A percentile compares a stretch with the other conserved stretches of the same genome.
Conservation (phyloP, 1,140 invertebrate genomes). For the Batillaria attramentaria region DNA sequence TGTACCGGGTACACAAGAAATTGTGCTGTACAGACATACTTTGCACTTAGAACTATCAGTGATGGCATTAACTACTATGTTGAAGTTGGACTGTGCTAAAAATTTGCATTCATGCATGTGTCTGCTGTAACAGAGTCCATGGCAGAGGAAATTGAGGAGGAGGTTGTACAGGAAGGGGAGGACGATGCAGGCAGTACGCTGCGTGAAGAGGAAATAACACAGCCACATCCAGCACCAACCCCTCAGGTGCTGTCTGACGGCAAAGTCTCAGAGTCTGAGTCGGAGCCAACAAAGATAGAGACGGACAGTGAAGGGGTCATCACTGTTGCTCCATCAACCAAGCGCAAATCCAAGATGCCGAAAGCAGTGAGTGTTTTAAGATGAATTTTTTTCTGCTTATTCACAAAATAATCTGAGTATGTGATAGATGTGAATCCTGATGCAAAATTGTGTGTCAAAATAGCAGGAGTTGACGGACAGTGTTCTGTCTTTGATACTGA, state of each 20-base stretch:
- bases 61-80: too few relatives aligned
- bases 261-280: conserved; percentile 48
- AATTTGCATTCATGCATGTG: too few relatives aligned
- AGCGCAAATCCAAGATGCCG: conserved; percentile 47
- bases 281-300: conserved; percentile 57
- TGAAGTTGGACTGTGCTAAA: too few relatives aligned
- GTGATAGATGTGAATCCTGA: too few relatives aligned
- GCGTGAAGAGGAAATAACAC: background rate
- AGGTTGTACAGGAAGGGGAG: conserved; percentile 44
- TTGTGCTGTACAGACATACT: too few relatives aligned
- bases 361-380: conserved; percentile 51
- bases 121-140: conserved; percentile 39
- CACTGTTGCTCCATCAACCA: conserved; percentile 30
- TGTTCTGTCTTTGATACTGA: too few relatives aligned
- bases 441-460: too few relatives aligned
- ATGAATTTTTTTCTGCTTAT: too few relatives aligned
- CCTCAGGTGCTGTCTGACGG: conserved; percentile 19
- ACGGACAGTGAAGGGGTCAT: conserved; percentile 68
- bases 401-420: too few relatives aligned
- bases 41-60: too few relatives aligned
- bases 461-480: too few relatives aligned
- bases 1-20: too few relatives aligned
- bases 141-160: conserved; percentile 56
- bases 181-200: conserved; percentile 31
- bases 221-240: conserved; percentile 24